These are phyloP conservation scores for Dysmachus trigonus DNA, from an alignment of 2,888 invertebrate genomes.

Conservation along the genomic window DNA sequence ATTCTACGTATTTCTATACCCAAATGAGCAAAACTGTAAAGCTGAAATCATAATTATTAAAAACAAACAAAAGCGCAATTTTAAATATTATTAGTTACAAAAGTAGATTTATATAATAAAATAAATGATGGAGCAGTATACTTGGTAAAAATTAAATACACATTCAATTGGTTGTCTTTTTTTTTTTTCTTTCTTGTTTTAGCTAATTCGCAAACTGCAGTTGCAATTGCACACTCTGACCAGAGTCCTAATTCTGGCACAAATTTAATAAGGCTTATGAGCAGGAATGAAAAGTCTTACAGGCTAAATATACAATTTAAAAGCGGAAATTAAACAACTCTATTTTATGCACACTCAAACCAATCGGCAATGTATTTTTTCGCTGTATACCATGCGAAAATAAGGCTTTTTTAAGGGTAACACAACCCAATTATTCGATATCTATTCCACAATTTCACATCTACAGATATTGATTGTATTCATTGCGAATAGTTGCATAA, in stretches of 20 bases:
- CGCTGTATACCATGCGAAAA: no score
- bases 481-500: no score
- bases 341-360: background rate
- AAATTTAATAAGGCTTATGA: background rate
- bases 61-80: background rate
- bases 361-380: no score
- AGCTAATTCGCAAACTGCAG: background rate
- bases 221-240: background rate
- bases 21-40: slow-evolving; percentile 33
- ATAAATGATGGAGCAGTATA: background rate
- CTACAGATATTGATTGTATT: no score
- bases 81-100: slow-evolving; percentile 1
- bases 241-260: background rate
- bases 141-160: background rate
- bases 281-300: background rate
- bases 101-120: background rate
- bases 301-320: background rate
- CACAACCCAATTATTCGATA: no score
- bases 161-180: background rate
- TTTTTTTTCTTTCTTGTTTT: background rate
- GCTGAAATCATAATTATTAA: slow-evolving; percentile 25
- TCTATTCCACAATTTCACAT: no score
- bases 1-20: slow-evolving; percentile 38
- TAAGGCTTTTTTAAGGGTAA: no score
- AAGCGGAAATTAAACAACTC: background rate